Evolutionary conservation across 2,888 invertebrate genomes (phyloP).

Genomic region (Anthoptus insignis): DNA sequence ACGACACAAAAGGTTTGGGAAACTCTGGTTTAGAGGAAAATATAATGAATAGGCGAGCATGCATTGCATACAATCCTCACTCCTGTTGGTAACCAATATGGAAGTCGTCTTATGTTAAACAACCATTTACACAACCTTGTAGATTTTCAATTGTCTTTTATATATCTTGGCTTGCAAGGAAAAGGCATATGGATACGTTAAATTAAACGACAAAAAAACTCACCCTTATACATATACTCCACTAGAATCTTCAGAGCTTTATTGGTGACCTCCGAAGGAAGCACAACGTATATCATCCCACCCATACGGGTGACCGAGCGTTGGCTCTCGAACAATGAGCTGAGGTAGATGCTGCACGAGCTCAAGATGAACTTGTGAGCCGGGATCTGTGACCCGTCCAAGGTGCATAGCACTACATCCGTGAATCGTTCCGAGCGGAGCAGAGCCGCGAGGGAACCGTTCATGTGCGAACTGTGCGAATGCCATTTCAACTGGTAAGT

Average conservation of each 20-base stretch:
- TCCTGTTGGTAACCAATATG: too few relatives aligned
- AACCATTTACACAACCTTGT: too few relatives aligned
- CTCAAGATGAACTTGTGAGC: constrained; percentile 95
- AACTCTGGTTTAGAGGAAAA: too few relatives aligned
- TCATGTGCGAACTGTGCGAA: constrained; percentile 93
- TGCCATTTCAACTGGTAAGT: constrained; percentile 97
- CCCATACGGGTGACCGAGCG: constrained; percentile 78
- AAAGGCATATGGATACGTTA: too few relatives aligned
- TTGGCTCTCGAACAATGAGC: constrained; percentile 80
- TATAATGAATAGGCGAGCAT: too few relatives aligned
- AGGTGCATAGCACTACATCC: constrained; percentile 93
- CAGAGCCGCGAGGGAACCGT: constrained; percentile 93
- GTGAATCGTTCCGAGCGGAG: constrained; percentile 94
- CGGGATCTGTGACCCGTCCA: constrained; percentile 93
- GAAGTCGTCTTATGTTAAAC: too few relatives aligned
- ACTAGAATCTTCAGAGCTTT: constrained; percentile 93
- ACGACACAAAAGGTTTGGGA: too few relatives aligned
- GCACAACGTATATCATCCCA: constrained; percentile 89
- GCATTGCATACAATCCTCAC: too few relatives aligned
- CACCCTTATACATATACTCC: constrained; percentile 95
- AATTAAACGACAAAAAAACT: constrained; percentile 30
- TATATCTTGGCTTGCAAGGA: too few relatives aligned
- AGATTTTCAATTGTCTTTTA: too few relatives aligned
- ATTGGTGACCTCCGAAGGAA: constrained; percentile 94
- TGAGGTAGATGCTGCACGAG: constrained; percentile 90